Conservation (phyloP, 2,888 invertebrate species). For the Itoplectis maculator region DNA sequence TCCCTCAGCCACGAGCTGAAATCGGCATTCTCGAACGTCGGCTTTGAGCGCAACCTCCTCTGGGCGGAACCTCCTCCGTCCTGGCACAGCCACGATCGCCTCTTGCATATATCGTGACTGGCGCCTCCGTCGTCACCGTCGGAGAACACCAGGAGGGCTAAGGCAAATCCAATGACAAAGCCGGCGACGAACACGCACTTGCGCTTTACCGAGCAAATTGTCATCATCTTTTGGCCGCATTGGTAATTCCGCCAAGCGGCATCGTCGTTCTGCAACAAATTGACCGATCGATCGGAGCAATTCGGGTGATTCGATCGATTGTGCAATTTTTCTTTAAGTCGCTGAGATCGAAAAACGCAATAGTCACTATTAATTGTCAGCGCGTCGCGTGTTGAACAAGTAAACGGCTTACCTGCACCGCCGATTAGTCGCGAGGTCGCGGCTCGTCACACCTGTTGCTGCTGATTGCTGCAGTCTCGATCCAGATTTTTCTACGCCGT, state of each 20-base stretch:
- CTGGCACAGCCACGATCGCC: constrained; percentile 50
- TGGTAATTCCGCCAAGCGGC: not conserved
- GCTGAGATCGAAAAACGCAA: too few species aligned
- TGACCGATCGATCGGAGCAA: constrained; percentile 4
- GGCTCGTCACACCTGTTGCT: too few species aligned
- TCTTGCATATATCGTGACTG: constrained; percentile 53
- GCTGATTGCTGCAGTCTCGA: too few species aligned
- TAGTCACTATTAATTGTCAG: too few species aligned
- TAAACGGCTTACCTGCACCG: too few species aligned
- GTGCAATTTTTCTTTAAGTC: too few species aligned
- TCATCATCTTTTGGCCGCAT: constrained; percentile 70
- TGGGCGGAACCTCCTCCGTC: constrained; percentile 18
- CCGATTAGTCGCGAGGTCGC: too few species aligned
- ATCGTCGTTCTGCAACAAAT: constrained; percentile 15
- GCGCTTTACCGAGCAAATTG: constrained; percentile 63
- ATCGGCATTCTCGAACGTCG: constrained; percentile 24
- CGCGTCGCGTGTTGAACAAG: too few species aligned
- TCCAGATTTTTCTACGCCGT: too few species aligned
- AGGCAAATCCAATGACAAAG: constrained; percentile 74
- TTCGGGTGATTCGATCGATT: constrained; percentile 1
- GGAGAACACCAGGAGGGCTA: constrained; percentile 69
- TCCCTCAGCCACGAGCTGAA: constrained; percentile 53
- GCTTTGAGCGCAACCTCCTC: constrained; percentile 22
- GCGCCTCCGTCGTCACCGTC: too few species aligned
- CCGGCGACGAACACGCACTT: constrained; percentile 74